A percentile compares a stretch with the other conserved stretches of the same genome.
These are phyloP conservation scores for Etheostoma spectabile DNA, from an alignment of 2,113 vertebrate species.

Conservation along the genomic window DNA sequence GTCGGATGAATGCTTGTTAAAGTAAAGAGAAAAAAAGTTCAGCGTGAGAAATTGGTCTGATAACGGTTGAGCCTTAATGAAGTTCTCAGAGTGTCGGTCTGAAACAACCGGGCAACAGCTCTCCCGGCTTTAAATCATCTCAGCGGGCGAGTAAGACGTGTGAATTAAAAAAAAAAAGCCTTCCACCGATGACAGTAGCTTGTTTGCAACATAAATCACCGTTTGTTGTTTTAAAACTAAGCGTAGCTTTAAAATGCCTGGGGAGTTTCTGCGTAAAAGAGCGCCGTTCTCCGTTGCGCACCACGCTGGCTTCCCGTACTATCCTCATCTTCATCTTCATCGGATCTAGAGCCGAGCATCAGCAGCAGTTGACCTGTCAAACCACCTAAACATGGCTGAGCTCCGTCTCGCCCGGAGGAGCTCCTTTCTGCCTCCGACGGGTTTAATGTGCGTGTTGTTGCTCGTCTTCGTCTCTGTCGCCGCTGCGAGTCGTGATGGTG, in stretches of 20 bases:
- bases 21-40: neutral
- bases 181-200: neutral
- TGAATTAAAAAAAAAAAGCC: neutral
- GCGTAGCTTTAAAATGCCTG: conserved; percentile 11
- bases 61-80: neutral
- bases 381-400: conserved; percentile 52
- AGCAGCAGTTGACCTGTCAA: neutral
- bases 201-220: neutral
- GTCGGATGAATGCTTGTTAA: neutral
- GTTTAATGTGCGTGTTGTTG: neutral
- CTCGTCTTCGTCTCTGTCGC: conserved; percentile 3
- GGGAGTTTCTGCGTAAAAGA: conserved; percentile 56
- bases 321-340: conserved; percentile 34
- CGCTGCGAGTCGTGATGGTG: conserved; percentile 24
- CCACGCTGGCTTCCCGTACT: conserved; percentile 11
- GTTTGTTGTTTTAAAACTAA: neutral
- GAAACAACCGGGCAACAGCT: too few species aligned
- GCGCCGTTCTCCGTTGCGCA: conserved; percentile 27
- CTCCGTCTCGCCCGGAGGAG: neutral
- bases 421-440: neutral
- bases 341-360: conserved; percentile 12
- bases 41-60: neutral
- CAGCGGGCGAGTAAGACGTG: neutral
- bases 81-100: neutral
- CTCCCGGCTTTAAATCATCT: neutral